Evolutionary conservation across 2,113 vertebrate species (phyloP).

Genomic region (Vicugna pacos): DNA sequence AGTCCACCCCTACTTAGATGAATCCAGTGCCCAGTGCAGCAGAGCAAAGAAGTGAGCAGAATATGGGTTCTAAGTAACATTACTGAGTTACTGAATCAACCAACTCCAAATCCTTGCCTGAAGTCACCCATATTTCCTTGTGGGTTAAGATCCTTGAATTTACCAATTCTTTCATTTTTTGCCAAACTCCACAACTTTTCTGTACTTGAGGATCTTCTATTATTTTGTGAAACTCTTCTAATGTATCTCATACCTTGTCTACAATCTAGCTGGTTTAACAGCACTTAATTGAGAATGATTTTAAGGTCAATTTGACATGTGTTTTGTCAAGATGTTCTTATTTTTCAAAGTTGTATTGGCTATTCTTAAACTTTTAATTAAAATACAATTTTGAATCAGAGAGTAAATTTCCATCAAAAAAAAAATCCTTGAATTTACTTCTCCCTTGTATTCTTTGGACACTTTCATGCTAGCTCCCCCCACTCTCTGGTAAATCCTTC

Average conservation of each 20-base stretch:
- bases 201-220: neutral
- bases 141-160: neutral
- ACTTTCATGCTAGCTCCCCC: neutral
- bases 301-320: neutral
- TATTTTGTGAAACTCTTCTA: neutral
- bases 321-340: neutral
- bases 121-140: neutral
- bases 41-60: neutral
- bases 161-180: neutral
- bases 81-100: neutral
- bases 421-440: neutral
- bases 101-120: neutral
- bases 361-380: neutral
- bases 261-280: neutral
- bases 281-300: neutral
- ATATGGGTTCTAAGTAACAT: neutral
- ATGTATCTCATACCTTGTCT: neutral
- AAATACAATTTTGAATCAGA: neutral
- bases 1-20: neutral
- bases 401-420: neutral
- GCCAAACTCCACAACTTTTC: neutral
- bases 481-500: neutral
- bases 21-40: neutral
- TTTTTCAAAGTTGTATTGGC: slow-evolving; percentile 14
- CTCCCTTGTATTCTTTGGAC: neutral